Base-by-base conservation (phyloP, 2,888 invertebrate species). In the Hemistola chrysoprasaria region DNA sequence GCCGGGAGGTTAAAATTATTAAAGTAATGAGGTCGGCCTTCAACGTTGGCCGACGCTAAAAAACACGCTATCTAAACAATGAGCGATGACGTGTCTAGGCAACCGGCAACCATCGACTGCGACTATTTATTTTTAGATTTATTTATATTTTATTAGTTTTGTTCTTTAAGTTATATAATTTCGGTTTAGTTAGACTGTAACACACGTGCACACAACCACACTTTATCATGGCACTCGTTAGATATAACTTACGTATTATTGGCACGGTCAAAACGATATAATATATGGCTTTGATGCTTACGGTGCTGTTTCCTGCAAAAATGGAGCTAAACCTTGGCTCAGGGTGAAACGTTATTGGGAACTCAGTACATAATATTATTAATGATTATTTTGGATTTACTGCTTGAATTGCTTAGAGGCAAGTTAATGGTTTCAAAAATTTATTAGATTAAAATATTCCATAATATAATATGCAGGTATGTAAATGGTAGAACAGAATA, bases 131-230 rank as follows among this genome's bases (percentile, higher is more conserved):
- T 59, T 45, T 59, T 40, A 39, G 40, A 40, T 50, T 56, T 51
- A 38, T 44, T 46, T 50, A 44, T 43, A 53, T 50, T 47, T 35
- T 47, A 46, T 55, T 43, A 40, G 48, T 46, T 40, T 50, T 47
- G 23, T 31, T 9, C 6, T 27, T 32, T 26, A 22, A 25, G 7
- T 65, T 63, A 23, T 60, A 59, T 67, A 56, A 44, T 69, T 64
- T 68, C 74, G 70, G 73, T 78, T 79, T 79, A 76, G 68, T 78
- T 80, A 75, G 71, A 69, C 65, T 71, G 75, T 75, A 59, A 68
- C 70, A 78, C 77, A 78, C n/a, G n/a, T 76, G 79, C 84, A 84
- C 82, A 65, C 77, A 80, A 86, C 84, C 85, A 86, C 85, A 84
- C 70, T 82, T 81, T 80, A 78, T 78, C 78, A 77, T 65, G 60